Evolutionary conservation across 2,113 vertebrate genomes (phyloP).

Genomic region (Cromileptes altivelis): DNA sequence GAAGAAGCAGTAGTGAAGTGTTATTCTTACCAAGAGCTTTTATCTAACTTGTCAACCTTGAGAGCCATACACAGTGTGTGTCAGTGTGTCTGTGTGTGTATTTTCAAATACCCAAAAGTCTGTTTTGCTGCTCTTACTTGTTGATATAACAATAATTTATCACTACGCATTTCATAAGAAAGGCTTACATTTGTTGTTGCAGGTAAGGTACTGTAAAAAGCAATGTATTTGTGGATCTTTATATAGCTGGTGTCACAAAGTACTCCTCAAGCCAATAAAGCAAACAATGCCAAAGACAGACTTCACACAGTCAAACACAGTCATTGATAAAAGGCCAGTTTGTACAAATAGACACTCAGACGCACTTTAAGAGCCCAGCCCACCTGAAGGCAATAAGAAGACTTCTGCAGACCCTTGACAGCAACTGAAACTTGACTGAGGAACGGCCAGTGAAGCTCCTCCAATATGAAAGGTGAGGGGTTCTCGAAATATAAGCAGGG

Average conservation of each 20-base stretch:
- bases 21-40: constrained; percentile 42
- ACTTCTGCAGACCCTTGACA: background rate
- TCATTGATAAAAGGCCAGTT: constrained; percentile 21
- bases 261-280: constrained; percentile 24
- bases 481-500: background rate
- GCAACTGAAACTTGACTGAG: background rate
- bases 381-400: background rate
- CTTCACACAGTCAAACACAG: constrained; percentile 20
- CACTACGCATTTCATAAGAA: constrained; percentile 1
- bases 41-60: constrained; percentile 41
- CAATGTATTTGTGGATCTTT: constrained; percentile 6
- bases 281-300: constrained; percentile 23
- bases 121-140: constrained; percentile 15
- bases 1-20: constrained; percentile 7
- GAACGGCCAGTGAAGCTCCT: background rate
- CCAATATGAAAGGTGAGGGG: background rate
- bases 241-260: constrained; percentile 11
- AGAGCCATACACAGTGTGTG: background rate
- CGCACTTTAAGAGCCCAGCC: background rate
- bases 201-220: background rate
- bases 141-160: constrained; percentile 12
- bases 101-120: constrained; percentile 32
- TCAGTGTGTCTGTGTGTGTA: background rate
- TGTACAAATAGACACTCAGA: constrained; percentile 33
- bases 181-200: constrained; percentile 25